phyloP scores from a whole-genome alignment of 2,888 invertebrate genomes.

The Pandemis corylana region DNA sequence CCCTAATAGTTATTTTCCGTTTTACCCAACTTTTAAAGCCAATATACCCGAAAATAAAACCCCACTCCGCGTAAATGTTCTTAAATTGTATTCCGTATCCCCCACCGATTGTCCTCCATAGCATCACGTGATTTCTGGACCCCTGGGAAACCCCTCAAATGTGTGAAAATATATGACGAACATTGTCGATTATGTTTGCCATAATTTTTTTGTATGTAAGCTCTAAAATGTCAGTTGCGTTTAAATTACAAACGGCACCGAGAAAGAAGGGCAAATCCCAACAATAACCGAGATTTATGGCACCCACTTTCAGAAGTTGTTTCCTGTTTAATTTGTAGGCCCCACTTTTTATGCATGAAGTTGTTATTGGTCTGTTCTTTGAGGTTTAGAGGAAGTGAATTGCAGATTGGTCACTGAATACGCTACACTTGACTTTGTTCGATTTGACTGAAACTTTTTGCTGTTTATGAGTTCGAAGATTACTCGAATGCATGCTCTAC shows the following conservation, averaged over 20 bases:
- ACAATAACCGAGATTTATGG: constrained; percentile 37
- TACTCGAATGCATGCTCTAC: too few relatives aligned
- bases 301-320: constrained; percentile 27
- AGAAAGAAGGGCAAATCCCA: constrained; percentile 27
- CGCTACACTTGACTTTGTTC: not conserved
- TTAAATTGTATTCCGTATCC: too few relatives aligned
- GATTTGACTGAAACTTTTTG: too few relatives aligned
- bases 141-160: too few relatives aligned
- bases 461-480: too few relatives aligned
- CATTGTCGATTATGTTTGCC: not conserved
- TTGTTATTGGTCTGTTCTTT: constrained; percentile 39
- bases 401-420: constrained; percentile 20
- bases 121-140: too few relatives aligned
- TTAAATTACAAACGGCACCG: constrained; percentile 31
- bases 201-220: not conserved
- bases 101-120: too few relatives aligned
- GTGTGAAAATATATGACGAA: not conserved
- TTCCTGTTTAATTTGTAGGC: constrained; percentile 39
- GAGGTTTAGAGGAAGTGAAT: constrained; percentile 25
- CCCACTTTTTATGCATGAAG: constrained; percentile 40
- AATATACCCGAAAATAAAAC: too few relatives aligned
- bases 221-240: not conserved
- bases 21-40: too few relatives aligned
- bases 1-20: too few relatives aligned
- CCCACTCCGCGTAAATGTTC: too few relatives aligned